phyloP scores from a whole-genome alignment of 2,113 vertebrate genomes.

The Ariopsis seemanni region DNA sequence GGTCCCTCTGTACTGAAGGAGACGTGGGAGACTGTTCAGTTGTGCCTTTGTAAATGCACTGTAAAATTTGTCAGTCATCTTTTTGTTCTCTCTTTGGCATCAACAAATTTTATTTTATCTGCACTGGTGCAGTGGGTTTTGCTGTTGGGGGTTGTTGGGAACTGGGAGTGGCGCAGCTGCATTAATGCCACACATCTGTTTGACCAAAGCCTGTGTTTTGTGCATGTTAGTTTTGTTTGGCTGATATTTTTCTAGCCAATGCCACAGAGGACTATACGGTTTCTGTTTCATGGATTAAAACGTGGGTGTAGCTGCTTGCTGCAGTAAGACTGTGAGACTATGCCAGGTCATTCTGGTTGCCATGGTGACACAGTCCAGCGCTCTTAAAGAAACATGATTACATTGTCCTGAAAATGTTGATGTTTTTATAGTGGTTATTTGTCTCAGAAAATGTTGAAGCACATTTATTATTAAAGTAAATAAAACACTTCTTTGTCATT shows the following conservation, averaged over 20 bases:
- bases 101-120: neutral
- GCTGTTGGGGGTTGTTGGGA: neutral
- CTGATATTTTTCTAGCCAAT: neutral
- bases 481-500: neutral
- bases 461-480: neutral
- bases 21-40: neutral
- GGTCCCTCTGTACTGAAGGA: neutral
- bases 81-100: neutral
- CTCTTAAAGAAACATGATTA: slow-evolving; percentile 26
- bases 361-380: slow-evolving; percentile 18
- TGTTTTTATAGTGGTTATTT: neutral
- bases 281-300: neutral
- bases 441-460: neutral
- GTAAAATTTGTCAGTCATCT: neutral
- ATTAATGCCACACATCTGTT: neutral
- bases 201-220: neutral
- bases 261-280: neutral
- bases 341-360: slow-evolving; percentile 44
- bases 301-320: slow-evolving; percentile 5
- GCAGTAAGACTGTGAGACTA: slow-evolving; percentile 23
- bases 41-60: neutral
- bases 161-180: slow-evolving; percentile 33
- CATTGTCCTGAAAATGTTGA: neutral
- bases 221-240: neutral
- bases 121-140: neutral